Percentiles rank a stretch among this genome's conserved stretches.
These are phyloP conservation scores for Cochlearius cochlearius DNA, from an alignment of 2,113 vertebrate species.

Conservation along the genomic window DNA sequence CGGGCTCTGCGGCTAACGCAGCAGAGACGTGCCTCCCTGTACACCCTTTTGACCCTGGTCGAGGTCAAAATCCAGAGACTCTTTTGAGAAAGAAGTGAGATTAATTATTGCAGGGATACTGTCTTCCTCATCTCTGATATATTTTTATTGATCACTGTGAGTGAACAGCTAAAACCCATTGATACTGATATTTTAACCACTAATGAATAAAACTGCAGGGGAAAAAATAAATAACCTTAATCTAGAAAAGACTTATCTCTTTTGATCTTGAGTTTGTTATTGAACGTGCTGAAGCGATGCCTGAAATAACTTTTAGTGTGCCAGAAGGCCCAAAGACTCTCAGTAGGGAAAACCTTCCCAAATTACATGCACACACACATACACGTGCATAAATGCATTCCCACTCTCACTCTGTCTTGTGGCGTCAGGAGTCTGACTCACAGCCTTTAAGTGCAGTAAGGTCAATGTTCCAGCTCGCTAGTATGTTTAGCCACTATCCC, in stretches of 20 bases:
- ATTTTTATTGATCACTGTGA: constrained; percentile 23
- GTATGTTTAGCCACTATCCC: constrained; percentile 20
- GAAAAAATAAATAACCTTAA: not conserved
- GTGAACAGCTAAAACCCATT: not conserved
- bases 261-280: not conserved
- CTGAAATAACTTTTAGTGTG: constrained; percentile 12
- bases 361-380: not conserved
- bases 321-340: constrained; percentile 3
- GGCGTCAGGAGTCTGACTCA: constrained; percentile 68
- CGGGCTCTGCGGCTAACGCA: not conserved
- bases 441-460: constrained; percentile 64
- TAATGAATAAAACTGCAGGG: not conserved
- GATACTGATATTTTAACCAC: constrained; percentile 13
- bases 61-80: not conserved
- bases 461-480: constrained; percentile 51
- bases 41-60: accelerated
- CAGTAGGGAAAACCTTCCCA: constrained; percentile 21
- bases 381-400: not conserved
- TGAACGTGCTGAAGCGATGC: constrained; percentile 24
- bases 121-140: constrained; percentile 10
- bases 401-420: not conserved
- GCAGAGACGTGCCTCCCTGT: accelerated
- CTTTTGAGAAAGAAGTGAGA: not conserved
- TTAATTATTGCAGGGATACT: constrained; percentile 3
- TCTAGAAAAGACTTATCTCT: not conserved